Evolutionary conservation across 2,888 invertebrate genomes (phyloP), one percentile per base, ranked within the genome.

Genomic region (Pterobdella sp.): DNA sequence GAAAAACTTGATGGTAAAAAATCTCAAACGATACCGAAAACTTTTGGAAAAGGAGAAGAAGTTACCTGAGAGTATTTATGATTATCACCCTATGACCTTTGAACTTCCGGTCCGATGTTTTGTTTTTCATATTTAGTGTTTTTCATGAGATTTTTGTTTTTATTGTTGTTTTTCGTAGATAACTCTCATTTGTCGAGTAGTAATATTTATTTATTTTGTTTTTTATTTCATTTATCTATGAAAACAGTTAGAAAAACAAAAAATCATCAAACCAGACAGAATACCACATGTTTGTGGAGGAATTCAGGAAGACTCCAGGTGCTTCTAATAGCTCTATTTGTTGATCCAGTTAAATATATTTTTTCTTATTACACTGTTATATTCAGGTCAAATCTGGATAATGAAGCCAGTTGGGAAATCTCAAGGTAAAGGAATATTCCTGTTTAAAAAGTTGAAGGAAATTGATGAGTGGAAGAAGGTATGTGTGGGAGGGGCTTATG

Each of bases 331-430:
- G n/a, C n/a, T n/a, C n/a, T n/a, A n/a, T n/a, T n/a, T n/a, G n/a
- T n/a, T n/a, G n/a, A n/a, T n/a, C n/a, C n/a, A n/a, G n/a, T n/a
- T n/a, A n/a, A n/a, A n/a, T n/a, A n/a, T n/a, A n/a, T n/a, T n/a
- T n/a, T n/a, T n/a, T n/a, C n/a, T n/a, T n/a, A n/a, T n/a, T n/a
- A n/a, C n/a, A n/a, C n/a, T n/a, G n/a, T n/a, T n/a, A n/a, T n/a
- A n/a, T n/a, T n/a, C n/a, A n/a, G 87, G 87, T 14, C 84, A 85
- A 1, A 87, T 86, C n/a, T 88, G 88, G 88, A 88, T 88, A 72
- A 88, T 88, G 82, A 88, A 88, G 78, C 88, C 88, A 0, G 87
- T 87, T 0, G 85, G 85, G 1, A 87, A 87, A 42, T 87, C 87
- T 14, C 87, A 88, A 81, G 88, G 88, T 29, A 84, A 85, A 74